Conservation (phyloP, 2,888 invertebrate species). For the Plutella xylostella region DNA sequence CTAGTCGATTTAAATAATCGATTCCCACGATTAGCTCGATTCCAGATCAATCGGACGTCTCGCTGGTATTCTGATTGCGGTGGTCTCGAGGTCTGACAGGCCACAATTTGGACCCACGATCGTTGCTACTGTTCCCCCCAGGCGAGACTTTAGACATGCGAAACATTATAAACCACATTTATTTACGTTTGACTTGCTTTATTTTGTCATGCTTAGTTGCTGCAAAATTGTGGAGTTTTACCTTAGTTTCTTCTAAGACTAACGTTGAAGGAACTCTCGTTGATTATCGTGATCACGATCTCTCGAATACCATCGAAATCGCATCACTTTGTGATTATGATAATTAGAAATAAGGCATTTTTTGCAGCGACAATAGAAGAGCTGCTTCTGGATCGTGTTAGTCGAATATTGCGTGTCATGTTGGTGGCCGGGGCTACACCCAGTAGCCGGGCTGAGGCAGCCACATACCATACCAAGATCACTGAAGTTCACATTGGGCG, state of each 20-base stretch:
- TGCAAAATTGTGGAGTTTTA: not conserved
- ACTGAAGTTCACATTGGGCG: too few relatives aligned
- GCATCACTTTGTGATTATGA: too few relatives aligned
- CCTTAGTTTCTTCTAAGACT: not conserved
- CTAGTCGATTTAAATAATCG: slow-evolving; percentile 22
- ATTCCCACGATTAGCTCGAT: slow-evolving; percentile 48
- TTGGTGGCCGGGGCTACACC: too few relatives aligned
- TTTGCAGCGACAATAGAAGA: too few relatives aligned
- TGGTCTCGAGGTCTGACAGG: slow-evolving; percentile 36
- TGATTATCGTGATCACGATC: not conserved
- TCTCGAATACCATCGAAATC: not conserved
- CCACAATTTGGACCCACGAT: slow-evolving; percentile 39
- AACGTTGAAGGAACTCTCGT: not conserved
- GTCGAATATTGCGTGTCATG: too few relatives aligned
- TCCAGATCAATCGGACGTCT: slow-evolving; percentile 24
- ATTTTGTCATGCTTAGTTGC: not conserved
- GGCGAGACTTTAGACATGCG: slow-evolving; percentile 42
- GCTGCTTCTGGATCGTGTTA: too few relatives aligned
- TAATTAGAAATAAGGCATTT: too few relatives aligned
- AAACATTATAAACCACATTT: slow-evolving; percentile 14
- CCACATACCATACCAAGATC: too few relatives aligned
- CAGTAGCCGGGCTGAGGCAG: too few relatives aligned
- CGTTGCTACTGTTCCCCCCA: slow-evolving; percentile 40
- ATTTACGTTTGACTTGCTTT: not conserved
- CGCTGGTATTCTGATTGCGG: slow-evolving; percentile 18